These are phyloP conservation scores for Decapterus maruadsi DNA, from an alignment of 2,797 vertebrate genomes.

Conservation along the genomic window DNA sequence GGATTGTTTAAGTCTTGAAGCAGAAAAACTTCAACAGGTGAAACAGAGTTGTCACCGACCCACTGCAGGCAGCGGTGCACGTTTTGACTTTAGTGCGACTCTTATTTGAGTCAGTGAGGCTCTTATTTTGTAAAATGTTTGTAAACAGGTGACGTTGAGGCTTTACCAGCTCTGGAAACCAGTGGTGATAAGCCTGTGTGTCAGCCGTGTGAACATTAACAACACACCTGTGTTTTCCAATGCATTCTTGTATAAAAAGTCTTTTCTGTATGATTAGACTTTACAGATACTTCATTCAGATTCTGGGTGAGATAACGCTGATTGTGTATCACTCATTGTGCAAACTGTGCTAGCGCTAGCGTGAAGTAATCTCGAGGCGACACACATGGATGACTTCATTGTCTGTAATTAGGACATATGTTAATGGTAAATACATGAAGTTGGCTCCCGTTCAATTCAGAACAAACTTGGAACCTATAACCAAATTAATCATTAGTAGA, in stretches of 20 bases:
- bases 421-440: too few relatives aligned
- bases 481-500: conserved; percentile 37
- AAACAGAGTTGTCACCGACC: not conserved
- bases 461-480: not conserved
- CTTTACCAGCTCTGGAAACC: not conserved
- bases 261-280: not conserved
- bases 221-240: not conserved
- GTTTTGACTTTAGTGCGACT: not conserved
- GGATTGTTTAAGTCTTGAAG: not conserved
- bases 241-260: not conserved
- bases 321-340: too few relatives aligned
- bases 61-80: not conserved
- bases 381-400: too few relatives aligned
- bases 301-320: too few relatives aligned
- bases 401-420: too few relatives aligned
- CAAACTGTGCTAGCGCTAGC: too few relatives aligned
- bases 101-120: too few relatives aligned
- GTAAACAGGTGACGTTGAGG: too few relatives aligned
- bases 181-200: not conserved
- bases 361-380: too few relatives aligned
- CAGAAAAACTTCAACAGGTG: not conserved
- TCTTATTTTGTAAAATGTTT: too few relatives aligned
- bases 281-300: not conserved
- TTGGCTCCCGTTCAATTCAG: not conserved
- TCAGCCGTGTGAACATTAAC: not conserved